Conservation (phyloP, 1,140 invertebrate species). For the Diorhabda sublineata region DNA sequence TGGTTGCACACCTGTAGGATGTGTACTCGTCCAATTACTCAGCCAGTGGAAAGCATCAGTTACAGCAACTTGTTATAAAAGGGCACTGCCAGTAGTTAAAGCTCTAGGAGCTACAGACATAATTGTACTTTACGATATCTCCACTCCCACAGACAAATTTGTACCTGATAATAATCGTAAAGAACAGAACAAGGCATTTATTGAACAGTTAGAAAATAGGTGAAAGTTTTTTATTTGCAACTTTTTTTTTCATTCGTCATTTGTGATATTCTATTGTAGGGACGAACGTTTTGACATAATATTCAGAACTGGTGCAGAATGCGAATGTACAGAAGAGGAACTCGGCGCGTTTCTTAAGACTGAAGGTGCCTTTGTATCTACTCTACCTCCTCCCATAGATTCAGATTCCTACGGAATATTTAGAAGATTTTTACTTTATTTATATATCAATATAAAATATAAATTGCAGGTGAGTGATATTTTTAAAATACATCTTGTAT, state of each 20-base stretch:
- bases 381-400: slow-evolving; percentile 46
- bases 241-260: neutral
- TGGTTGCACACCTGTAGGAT: slow-evolving; percentile 66
- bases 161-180: slow-evolving; percentile 16
- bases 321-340: slow-evolving; percentile 23
- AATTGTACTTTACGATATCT: slow-evolving; percentile 40
- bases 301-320: slow-evolving; percentile 32
- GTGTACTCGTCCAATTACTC: slow-evolving; percentile 66
- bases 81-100: slow-evolving; percentile 52
- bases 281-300: slow-evolving; percentile 50
- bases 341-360: slow-evolving; percentile 32
- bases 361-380: slow-evolving; percentile 32
- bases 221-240: neutral
- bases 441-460: slow-evolving; percentile 34
- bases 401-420: slow-evolving; percentile 57
- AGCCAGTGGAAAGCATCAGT: slow-evolving; percentile 63
- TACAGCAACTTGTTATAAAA: slow-evolving; percentile 53
- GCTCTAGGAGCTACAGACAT: slow-evolving; percentile 57
- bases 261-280: neutral
- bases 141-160: slow-evolving; percentile 19
- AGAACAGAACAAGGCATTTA: slow-evolving; percentile 23
- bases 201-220: slow-evolving; percentile 38
- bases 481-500: neutral
- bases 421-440: slow-evolving; percentile 49
- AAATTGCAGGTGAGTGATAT: slow-evolving; percentile 20